phyloP scores from a whole-genome alignment of 2,113 vertebrate genomes.

The Tragelaphus imberbis region DNA sequence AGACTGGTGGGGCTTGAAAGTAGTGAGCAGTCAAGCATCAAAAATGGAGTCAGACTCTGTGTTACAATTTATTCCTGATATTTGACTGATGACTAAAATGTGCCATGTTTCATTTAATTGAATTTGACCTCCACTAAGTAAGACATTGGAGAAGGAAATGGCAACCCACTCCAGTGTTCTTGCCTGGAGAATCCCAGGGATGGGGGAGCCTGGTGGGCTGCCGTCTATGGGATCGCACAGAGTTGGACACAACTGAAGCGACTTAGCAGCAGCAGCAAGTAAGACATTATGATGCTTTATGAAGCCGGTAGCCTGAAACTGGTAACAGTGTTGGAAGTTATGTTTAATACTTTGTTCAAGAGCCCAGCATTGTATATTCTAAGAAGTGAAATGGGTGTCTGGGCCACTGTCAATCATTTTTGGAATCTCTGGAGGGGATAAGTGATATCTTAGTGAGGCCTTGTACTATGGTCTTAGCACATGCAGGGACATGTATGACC shows the following conservation, averaged over 20 bases:
- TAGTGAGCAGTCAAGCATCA: background rate
- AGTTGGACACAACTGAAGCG: too few species aligned
- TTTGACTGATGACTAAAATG: background rate
- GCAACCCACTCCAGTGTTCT: too few species aligned
- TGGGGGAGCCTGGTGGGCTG: too few species aligned
- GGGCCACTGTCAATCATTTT: background rate
- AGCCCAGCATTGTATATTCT: background rate
- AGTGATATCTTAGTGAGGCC: background rate
- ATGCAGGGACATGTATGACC: background rate
- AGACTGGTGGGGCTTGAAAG: background rate
- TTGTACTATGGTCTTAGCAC: background rate
- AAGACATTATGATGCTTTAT: background rate
- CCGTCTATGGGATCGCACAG: too few species aligned
- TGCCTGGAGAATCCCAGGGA: too few species aligned
- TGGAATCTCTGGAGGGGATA: background rate
- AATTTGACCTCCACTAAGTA: background rate
- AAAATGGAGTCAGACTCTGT: background rate
- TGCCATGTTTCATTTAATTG: background rate
- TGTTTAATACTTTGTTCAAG: background rate
- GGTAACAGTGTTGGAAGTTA: background rate
- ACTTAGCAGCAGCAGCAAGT: background rate
- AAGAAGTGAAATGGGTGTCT: background rate
- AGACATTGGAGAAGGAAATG: background rate
- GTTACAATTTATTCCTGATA: background rate
- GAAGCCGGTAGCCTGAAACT: background rate